Percentiles rank a stretch among this genome's conserved stretches.
Conservation (phyloP, 2,113 vertebrate species). For the Burhinus oedicnemus region DNA sequence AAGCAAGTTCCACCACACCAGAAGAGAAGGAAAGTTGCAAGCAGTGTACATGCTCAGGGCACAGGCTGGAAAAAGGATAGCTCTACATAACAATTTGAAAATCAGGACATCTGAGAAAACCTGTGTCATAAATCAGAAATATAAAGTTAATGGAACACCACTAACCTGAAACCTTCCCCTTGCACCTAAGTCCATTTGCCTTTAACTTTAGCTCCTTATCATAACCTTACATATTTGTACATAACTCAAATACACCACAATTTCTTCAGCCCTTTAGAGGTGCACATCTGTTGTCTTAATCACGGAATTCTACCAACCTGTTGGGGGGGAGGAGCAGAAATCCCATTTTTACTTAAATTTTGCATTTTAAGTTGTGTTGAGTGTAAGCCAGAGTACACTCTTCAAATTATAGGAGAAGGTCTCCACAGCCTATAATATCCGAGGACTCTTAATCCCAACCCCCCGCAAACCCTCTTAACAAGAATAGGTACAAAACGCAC, state of each 20-base stretch:
- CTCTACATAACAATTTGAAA: neutral
- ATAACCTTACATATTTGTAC: neutral
- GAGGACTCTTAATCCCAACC: neutral
- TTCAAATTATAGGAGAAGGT: neutral
- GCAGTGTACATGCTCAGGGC: neutral
- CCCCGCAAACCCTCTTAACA: neutral
- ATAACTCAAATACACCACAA: neutral
- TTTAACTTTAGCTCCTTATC: neutral
- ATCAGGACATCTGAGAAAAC: neutral
- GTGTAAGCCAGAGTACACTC: neutral
- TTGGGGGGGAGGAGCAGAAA: neutral
- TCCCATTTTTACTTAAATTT: neutral
- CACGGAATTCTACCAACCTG: neutral
- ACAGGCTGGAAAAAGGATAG: neutral
- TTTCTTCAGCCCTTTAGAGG: neutral
- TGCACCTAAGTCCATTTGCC: neutral
- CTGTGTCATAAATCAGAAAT: neutral
- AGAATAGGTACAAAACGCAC: neutral
- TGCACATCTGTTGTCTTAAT: neutral
- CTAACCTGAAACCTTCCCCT: neutral
- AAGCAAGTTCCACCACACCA: neutral
- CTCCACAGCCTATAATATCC: neutral
- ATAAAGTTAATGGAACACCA: neutral
- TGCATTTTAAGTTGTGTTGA: neutral
- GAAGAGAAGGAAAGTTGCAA: neutral